Evolutionary conservation across 2,797 vertebrate species (phyloP).

Genomic region (Sciurus vulgaris): DNA sequence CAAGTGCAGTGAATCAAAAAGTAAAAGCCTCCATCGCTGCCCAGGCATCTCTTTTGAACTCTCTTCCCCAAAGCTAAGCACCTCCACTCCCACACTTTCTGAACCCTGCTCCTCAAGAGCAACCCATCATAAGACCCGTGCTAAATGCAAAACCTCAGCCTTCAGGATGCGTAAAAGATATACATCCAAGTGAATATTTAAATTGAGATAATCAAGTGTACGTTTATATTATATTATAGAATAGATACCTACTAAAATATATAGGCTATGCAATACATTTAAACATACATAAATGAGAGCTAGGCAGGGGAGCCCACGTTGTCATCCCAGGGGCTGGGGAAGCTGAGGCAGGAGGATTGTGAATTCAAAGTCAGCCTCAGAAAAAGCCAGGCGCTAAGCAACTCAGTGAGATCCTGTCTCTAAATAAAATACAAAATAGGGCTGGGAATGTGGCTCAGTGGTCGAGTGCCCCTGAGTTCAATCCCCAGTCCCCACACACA

Average conservation of each 20-base stretch:
- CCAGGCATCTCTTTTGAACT: neutral
- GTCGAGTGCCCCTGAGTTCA: too few species aligned
- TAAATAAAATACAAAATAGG: too few species aligned
- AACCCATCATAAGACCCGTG: too few species aligned
- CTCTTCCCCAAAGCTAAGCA: neutral
- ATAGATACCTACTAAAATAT: neutral
- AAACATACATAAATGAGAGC: neutral
- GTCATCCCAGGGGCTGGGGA: too few species aligned
- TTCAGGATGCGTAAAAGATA: neutral
- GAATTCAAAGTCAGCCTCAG: too few species aligned
- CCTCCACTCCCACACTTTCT: neutral
- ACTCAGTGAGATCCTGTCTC: too few species aligned
- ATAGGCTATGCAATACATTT: neutral
- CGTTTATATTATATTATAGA: neutral
- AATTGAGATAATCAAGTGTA: neutral
- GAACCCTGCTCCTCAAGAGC: neutral
- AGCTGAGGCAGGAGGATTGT: too few species aligned
- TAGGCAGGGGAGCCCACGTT: too few species aligned
- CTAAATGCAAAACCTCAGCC: neutral
- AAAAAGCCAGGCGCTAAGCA: too few species aligned
- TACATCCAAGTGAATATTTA: neutral
- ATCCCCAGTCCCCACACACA: too few species aligned
- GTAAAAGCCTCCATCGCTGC: neutral
- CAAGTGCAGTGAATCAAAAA: neutral
- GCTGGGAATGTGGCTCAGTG: too few species aligned